Evolutionary conservation across 37 sponge, comb jelly and placozoan species (phyloP), one percentile per base, ranked within the genome.

Genomic region (Beroe ovata): DNA sequence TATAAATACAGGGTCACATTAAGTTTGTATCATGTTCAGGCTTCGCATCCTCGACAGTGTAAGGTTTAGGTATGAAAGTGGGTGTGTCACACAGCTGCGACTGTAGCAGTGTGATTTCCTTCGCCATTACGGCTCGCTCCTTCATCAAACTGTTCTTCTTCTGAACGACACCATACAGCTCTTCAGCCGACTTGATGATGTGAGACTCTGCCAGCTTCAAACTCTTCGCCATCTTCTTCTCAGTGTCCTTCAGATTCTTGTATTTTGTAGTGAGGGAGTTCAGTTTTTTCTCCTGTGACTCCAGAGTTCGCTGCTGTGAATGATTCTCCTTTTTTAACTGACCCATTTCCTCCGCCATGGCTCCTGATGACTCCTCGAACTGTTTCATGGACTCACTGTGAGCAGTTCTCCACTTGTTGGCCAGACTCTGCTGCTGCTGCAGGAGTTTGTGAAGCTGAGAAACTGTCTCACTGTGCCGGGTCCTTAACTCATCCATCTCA

Each of bases 51-150:
- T 47, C 54, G 11, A 23, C 42, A 2, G 41, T n/a, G 22, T 41
- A 39, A 8, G 22, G 54, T 77, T 77, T 77, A 26, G 84, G 84
- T 19, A 77, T 40, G 33, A 42, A 77, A 6, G 42, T 39, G 38
- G 84, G 84, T 11, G 33, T 54, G 41, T 77, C 84, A 40, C 84
- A 77, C 47, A 77, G 28, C 47, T 77, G 84, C 1, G 84, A 32
- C 54, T 77, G 84, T 1, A 77, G 47, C 54, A 77, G 38, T 8
- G 26, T 42, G 20, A 77, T 77, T 35, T 77, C 84, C 33, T 77
- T 77, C 39, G 84, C 84, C 84, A 77, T 77, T 8, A 77, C 84
- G n/a, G 84, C 22, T 2, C 84, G 84, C 54, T 77, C 84, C 22
- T 35, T 33, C 84, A 77, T 39, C 54, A 77, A 35, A 42, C 33